Evolutionary conservation across 2,888 invertebrate genomes (phyloP).

Genomic region (Cheilosia vulpina): DNA sequence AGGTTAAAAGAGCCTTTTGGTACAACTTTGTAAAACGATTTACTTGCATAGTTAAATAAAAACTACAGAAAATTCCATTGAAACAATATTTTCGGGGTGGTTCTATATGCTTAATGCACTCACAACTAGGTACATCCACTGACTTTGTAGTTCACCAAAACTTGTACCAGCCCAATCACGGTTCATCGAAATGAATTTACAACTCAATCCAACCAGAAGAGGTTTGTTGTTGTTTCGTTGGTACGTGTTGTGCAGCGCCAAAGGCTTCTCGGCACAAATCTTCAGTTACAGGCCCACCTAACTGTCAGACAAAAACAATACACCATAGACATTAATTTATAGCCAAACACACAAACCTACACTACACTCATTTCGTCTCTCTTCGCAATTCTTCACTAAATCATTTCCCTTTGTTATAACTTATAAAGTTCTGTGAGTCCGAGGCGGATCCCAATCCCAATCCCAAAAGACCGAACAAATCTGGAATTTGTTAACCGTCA

Average conservation of each 20-base stretch:
- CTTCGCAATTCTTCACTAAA: conserved; percentile 17
- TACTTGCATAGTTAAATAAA: too few relatives aligned
- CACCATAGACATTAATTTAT: conserved; percentile 16
- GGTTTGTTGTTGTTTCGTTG: neutral
- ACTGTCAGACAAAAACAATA: conserved; percentile 1
- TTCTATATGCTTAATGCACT: too few relatives aligned
- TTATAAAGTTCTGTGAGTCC: conserved; percentile 1
- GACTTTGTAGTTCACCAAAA: too few relatives aligned
- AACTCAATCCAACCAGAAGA: conserved; percentile 12
- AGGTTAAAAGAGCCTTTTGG: too few relatives aligned
- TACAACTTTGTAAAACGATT: too few relatives aligned
- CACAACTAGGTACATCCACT: too few relatives aligned
- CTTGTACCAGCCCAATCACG: too few relatives aligned
- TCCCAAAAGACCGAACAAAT: conserved; percentile 28
- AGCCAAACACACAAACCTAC: neutral
- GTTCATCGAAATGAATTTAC: neutral
- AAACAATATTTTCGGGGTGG: too few relatives aligned
- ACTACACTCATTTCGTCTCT: neutral
- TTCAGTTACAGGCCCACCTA: neutral
- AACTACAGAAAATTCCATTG: too few relatives aligned
- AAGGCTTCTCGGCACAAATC: conserved; percentile 3
- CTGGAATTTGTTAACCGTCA: conserved; percentile 56
- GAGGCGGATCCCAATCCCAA: conserved; percentile 25
- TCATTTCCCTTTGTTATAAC: conserved; percentile 5
- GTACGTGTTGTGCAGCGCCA: neutral